Conservation (phyloP, 2,113 vertebrate genomes). For the Amia ocellicauda region DNA sequence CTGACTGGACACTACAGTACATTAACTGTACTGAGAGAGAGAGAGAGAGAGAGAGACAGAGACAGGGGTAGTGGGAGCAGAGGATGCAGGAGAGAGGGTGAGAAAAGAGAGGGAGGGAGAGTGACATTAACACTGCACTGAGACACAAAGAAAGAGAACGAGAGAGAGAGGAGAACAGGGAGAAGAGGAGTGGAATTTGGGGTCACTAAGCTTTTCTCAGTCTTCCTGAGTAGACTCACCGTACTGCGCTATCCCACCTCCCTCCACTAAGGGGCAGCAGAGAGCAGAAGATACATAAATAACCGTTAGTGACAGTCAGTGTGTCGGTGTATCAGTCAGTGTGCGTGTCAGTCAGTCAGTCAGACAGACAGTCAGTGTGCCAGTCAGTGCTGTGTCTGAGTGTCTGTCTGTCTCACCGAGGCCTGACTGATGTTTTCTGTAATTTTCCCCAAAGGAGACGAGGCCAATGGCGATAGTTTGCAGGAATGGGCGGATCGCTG, state of each 20-base stretch:
- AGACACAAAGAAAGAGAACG: not conserved
- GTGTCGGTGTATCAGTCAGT: not conserved
- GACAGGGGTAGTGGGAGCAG: not conserved
- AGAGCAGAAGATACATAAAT: constrained; percentile 54
- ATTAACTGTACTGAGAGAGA: not conserved
- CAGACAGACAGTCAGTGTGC: constrained; percentile 27
- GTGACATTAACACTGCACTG: not conserved
- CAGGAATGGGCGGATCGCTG: constrained; percentile 80
- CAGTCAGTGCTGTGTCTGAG: too few species aligned
- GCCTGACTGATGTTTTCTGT: constrained; percentile 76
- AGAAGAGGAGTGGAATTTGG: not conserved
- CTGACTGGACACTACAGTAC: not conserved
- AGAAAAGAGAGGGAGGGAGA: constrained; percentile 6
- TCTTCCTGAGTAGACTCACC: constrained; percentile 55
- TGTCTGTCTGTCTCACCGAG: constrained; percentile 68
- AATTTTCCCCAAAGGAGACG: constrained; percentile 87
- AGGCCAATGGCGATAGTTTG: constrained; percentile 85
- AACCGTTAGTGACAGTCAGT: constrained; percentile 5
- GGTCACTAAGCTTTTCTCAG: too few species aligned
- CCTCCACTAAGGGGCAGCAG: constrained; percentile 68
- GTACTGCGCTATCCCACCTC: constrained; percentile 60
- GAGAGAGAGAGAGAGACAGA: not conserved
- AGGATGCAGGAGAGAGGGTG: not conserved
- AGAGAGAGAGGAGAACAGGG: constrained; percentile 1
- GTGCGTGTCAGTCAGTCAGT: constrained; percentile 20